These are phyloP conservation scores for Acrocera orbiculus DNA, from an alignment of 2,888 invertebrate genomes.

Conservation along the genomic window DNA sequence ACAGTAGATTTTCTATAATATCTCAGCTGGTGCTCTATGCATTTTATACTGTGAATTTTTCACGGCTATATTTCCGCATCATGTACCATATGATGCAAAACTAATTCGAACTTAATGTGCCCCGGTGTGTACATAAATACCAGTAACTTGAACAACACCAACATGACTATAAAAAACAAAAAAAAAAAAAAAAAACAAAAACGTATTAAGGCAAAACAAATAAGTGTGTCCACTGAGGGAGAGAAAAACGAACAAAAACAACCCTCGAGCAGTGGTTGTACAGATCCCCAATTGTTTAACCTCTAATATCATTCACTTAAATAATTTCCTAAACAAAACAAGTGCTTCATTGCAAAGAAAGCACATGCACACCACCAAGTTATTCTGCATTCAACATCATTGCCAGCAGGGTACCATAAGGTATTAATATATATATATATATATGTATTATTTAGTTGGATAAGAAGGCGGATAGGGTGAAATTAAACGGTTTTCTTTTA, in stretches of 20 bases:
- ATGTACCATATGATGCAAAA: slow-evolving; percentile 33
- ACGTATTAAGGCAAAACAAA: slow-evolving; percentile 6
- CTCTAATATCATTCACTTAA: slow-evolving; percentile 13
- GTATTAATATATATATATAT: background rate
- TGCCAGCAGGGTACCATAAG: slow-evolving; percentile 1
- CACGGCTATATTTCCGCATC: slow-evolving; percentile 26
- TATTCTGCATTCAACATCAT: slow-evolving; percentile 1
- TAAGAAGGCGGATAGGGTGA: no score
- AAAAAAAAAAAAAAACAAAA: slow-evolving; percentile 4
- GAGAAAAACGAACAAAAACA: slow-evolving; percentile 6
- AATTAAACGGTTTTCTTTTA: slow-evolving; percentile 7
- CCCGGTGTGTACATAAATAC: slow-evolving; percentile 8
- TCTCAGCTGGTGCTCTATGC: slow-evolving; percentile 4
- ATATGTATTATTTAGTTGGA: no score
- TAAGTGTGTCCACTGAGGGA: slow-evolving; percentile 3
- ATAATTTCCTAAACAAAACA: slow-evolving; percentile 14
- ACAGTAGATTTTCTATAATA: slow-evolving; percentile 3
- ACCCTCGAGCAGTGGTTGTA: slow-evolving; percentile 6
- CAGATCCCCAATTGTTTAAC: slow-evolving; percentile 10
- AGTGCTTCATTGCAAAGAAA: slow-evolving; percentile 11
- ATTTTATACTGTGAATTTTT: slow-evolving; percentile 9
- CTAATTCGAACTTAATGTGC: slow-evolving; percentile 34
- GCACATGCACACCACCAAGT: slow-evolving; percentile 3
- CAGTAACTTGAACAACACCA: background rate
- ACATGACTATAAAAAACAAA: background rate